Base-by-base conservation (phyloP, 2,113 vertebrate genomes). In the Dicentrarchus labrax region DNA sequence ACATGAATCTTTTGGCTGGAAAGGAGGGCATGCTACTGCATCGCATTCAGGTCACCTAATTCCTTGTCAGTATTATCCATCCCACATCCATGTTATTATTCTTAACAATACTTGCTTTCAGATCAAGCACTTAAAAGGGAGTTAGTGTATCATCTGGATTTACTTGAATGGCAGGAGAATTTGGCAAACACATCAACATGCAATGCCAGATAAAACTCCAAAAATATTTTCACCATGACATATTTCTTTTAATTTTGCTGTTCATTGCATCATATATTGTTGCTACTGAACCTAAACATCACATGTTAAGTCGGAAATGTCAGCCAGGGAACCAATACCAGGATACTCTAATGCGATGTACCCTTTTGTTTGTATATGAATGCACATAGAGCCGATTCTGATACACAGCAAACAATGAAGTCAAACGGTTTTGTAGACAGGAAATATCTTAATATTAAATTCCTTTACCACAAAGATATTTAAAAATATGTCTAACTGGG, bases 11-110 rank as follows among this genome's bases (percentile, higher is more conserved):
- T 86, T 92, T 86, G 89, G 89, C 75, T 90, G 90, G 88, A 90
- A 89, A 90, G 89, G 90, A 94, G 88, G 91, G 85, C 85, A 77
- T 88, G 87, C 88, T 89, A 86, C 88, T 89, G 87, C 89, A 75
- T 78, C 64, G 76, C 91, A 93, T 94, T 94, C 87, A 90, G 92
- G 89, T 92, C 88, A 91, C 89, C 88, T 91, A 82, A 93, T 91
- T 94, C 90, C 89, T 86, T 92, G 91, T 91, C 90, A 84, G 84
- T 82, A 86, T 92, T 93, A 92, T 93, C 92, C 87, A 80, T 86
- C 86, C 72, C 86, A 90, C 84, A 90, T 92, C 81, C 86, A 90
- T 66, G 82, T 89, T 93, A 94, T 95, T 95, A 93, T 94, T 96
- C 94, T 83, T 74, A 76, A 91, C 78, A 88, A 91, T 84, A 87